Evolutionary conservation across 2,888 invertebrate species (phyloP).

Genomic region (Caenorhabditis panamensis): DNA sequence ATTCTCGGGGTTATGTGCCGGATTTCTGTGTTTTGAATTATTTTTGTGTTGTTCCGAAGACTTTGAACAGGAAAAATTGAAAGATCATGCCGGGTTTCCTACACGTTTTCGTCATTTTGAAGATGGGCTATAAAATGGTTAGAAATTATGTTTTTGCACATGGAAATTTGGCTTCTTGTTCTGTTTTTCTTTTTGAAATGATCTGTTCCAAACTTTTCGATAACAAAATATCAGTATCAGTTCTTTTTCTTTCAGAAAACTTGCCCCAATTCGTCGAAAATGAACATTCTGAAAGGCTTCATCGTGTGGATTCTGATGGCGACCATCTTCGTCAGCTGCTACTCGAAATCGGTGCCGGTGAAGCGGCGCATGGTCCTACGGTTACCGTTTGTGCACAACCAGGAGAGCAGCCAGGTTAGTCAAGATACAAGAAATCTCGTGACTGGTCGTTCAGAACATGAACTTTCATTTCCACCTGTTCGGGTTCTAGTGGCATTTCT

Average conservation of each 20-base stretch:
- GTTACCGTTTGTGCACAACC: constrained; percentile 57
- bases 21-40: constrained; percentile 4
- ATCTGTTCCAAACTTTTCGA: too few species aligned
- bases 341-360: constrained; percentile 43
- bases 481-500: too few species aligned
- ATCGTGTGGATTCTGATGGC: constrained; percentile 52
- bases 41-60: too few species aligned
- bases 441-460: neutral
- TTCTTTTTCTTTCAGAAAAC: constrained; percentile 9
- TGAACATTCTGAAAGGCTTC: constrained; percentile 55
- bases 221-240: too few species aligned
- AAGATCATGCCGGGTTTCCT: neutral
- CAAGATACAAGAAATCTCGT: neutral
- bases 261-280: neutral
- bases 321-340: constrained; percentile 47
- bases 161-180: too few species aligned
- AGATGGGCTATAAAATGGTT: neutral
- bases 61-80: neutral
- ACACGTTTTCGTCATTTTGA: constrained; percentile 1
- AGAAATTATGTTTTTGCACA: too few species aligned
- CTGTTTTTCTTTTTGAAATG: too few species aligned
- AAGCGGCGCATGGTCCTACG: constrained; percentile 58
- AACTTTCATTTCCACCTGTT: too few species aligned
- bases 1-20: neutral
- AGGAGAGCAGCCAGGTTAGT: constrained; percentile 41